A percentile compares a stretch with the other conserved stretches of the same genome.
These are phyloP conservation scores for Meganola albula DNA, from an alignment of 2,888 invertebrate species.

Conservation along the genomic window DNA sequence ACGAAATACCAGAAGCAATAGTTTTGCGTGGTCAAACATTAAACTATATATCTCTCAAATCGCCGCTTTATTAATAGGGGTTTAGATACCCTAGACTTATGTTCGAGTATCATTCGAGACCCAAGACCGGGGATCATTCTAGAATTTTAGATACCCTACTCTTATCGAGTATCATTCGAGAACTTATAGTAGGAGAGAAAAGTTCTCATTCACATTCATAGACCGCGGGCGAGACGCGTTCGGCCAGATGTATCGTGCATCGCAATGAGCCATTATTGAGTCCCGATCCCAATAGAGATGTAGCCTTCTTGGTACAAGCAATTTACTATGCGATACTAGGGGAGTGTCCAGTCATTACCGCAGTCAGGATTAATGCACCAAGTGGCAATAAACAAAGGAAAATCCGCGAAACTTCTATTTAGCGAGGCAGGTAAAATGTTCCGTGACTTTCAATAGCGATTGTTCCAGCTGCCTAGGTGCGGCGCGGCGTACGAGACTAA, in stretches of 20 bases:
- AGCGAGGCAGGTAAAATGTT: conserved; percentile 21
- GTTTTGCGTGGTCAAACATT: too few relatives aligned
- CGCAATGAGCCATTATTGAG: conserved; percentile 51
- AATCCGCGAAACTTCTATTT: conserved; percentile 25
- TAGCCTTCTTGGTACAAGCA: conserved; percentile 40
- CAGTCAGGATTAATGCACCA: conserved; percentile 40
- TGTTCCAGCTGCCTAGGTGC: conserved; percentile 23
- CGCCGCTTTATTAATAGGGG: too few relatives aligned
- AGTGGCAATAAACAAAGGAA: conserved; percentile 26
- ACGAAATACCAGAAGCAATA: too few relatives aligned
- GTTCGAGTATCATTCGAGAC: too few relatives aligned
- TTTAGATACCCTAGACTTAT: too few relatives aligned
- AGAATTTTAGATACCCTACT: too few relatives aligned
- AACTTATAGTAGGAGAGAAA: conserved; percentile 24
- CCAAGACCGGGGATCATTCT: too few relatives aligned
- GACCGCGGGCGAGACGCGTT: conserved; percentile 49
- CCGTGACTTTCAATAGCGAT: conserved; percentile 33
- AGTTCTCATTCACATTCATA: conserved; percentile 47
- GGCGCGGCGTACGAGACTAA: conserved; percentile 16
- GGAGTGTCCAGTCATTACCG: conserved; percentile 52
- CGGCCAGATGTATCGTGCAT: conserved; percentile 51
- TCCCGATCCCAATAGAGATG: conserved; percentile 55
- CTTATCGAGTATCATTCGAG: too few relatives aligned
- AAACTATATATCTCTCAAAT: too few relatives aligned
- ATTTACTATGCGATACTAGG: conserved; percentile 51